Conservation (phyloP, 2,797 vertebrate species). For the Schizothorax lantsangensis region DNA sequence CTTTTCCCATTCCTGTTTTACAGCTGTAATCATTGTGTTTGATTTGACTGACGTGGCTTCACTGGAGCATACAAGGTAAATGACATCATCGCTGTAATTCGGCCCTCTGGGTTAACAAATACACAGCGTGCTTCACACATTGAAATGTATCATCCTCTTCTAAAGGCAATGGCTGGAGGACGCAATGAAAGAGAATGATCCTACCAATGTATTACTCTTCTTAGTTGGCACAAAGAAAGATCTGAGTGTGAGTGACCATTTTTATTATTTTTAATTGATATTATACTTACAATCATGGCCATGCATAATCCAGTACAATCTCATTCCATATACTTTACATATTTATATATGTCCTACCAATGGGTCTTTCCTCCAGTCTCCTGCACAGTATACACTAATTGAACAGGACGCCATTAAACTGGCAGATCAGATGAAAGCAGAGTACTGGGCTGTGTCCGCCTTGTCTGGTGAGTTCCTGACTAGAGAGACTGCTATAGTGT, state of each 20-base stretch:
- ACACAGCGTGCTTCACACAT: constrained; percentile 3
- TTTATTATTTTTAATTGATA: not conserved
- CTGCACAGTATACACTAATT: constrained; percentile 86
- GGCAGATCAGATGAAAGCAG: constrained; percentile 90
- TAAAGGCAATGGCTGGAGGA: constrained; percentile 90
- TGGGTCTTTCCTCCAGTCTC: constrained; percentile 76
- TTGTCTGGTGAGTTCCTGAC: constrained; percentile 82
- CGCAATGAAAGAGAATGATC: constrained; percentile 93
- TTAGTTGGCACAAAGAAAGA: constrained; percentile 97
- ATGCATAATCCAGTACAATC: not conserved
- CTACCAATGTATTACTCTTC: constrained; percentile 89
- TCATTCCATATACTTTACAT: not conserved
- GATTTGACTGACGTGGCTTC: constrained; percentile 89
- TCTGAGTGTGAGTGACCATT: constrained; percentile 83
- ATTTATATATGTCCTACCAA: not conserved
- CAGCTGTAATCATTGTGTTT: constrained; percentile 92
- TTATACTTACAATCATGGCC: not conserved
- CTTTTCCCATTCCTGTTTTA: constrained; percentile 35
- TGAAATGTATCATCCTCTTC: constrained; percentile 7
- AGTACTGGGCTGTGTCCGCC: constrained; percentile 93
- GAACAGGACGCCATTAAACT: constrained; percentile 91
- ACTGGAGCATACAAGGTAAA: constrained; percentile 88
- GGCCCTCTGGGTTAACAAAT: not conserved
- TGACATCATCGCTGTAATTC: not conserved
- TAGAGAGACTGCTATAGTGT: not conserved